Conservation (phyloP, 2,113 vertebrate genomes). For the Sylvilagus bachmani region DNA sequence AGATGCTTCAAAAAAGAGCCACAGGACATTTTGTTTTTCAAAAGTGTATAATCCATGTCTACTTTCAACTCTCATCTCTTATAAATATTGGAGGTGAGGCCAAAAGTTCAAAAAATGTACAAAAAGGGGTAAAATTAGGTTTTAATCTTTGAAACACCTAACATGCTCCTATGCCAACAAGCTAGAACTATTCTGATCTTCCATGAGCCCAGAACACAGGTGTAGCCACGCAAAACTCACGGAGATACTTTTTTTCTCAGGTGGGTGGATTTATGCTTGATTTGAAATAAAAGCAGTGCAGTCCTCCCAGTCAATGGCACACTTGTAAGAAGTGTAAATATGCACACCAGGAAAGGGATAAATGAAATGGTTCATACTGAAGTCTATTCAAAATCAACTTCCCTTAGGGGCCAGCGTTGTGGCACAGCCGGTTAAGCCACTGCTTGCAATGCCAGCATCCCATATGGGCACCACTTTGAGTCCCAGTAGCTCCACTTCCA, state of each 20-base stretch:
- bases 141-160: background rate
- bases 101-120: background rate
- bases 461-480: too few relatives aligned
- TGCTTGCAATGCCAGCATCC: too few relatives aligned
- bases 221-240: background rate
- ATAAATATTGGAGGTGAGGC: background rate
- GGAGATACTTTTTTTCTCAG: background rate
- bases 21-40: background rate
- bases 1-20: background rate
- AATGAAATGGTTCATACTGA: background rate
- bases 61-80: background rate
- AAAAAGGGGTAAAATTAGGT: background rate
- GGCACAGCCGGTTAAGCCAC: too few relatives aligned
- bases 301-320: conserved; percentile 28
- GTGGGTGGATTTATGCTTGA: background rate
- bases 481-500: too few relatives aligned
- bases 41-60: background rate
- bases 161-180: background rate
- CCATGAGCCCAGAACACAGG: background rate
- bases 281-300: conserved; percentile 54
- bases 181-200: background rate
- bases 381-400: background rate
- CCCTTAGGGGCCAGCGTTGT: too few relatives aligned
- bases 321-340: background rate
- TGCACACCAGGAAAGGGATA: background rate